Evolutionary conservation across 2,797 vertebrate species (phyloP), one percentile per base, ranked within the genome.

Genomic region (Corythornis leucogaster): DNA sequence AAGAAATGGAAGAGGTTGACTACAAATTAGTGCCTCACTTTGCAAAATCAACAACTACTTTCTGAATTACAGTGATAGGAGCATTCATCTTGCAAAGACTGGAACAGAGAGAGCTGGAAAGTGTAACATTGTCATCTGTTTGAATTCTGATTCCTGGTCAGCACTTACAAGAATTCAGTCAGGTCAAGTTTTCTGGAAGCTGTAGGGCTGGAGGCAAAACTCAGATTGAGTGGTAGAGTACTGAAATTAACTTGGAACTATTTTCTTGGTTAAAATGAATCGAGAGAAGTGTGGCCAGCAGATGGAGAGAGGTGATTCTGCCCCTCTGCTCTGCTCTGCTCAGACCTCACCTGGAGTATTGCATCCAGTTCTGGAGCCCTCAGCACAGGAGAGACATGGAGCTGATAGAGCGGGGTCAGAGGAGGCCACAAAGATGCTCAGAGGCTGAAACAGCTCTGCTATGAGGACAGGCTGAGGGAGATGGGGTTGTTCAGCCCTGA

Each of bases 181-280:
- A 69, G 68, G 67, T 89, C 59, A 86, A 54, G 54, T 12, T 73
- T 71, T 73, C 48, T 7, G 38, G 48, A 67, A 90, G 11, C 14
- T 20, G 8, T 55, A 55, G 40, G 4, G 35, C 63, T 76, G 70
- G 40, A 90, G 69, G 31, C 58, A 85, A 89, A 80, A 12, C 8
- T 74, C 62, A 45, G 42, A 67, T 94, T 88, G 69, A 79, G 22
- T 80, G 28, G 38, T n/a, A 35, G 8, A 62, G 53, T 11, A 51
- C 35, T 48, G 77, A 73, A 89, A 80, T 51, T 7, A 89, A 78
- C 35, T 35, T 17, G 68, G 57, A 83, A 83, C 19, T 40, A 50
- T 58, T 86, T 83, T 87, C 46, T 63, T 88, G 24, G 66, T 93
- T 91, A 71, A 85, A 94, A 86, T 61, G 33, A 10, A 35, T 35